Conservation (phyloP, 37 sponge, comb jelly and placozoan genomes). For the Aphrocallistes beatrix region DNA sequence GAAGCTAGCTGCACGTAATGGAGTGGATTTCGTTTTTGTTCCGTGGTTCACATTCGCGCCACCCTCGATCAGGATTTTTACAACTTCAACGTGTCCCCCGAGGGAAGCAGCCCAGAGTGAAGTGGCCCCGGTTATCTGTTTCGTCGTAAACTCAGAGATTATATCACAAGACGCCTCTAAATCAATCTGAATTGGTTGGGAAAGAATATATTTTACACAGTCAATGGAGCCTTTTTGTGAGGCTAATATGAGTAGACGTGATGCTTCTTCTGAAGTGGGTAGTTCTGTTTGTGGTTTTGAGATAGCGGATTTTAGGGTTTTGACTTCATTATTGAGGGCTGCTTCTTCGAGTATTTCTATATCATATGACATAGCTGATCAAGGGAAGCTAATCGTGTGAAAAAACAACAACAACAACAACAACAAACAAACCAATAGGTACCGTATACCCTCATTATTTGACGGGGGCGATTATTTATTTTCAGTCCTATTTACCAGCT, state of each 20-base stretch:
- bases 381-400: not conserved
- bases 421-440: no score
- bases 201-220: not conserved
- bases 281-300: not conserved
- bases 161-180: slow-evolving; percentile 22
- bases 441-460: no score
- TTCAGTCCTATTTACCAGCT: no score
- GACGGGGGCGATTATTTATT: no score
- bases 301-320: not conserved
- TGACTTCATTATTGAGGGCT: not conserved
- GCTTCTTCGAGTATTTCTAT: not conserved
- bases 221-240: not conserved
- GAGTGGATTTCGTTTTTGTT: slow-evolving; percentile 70
- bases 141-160: slow-evolving; percentile 52
- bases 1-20: slow-evolving; percentile 70
- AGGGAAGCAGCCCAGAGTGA: slow-evolving; percentile 78
- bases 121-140: slow-evolving; percentile 73
- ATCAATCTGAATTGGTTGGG: not conserved
- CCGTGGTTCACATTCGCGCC: slow-evolving; percentile 62
- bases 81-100: slow-evolving; percentile 57
- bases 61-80: slow-evolving; percentile 41
- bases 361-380: not conserved
- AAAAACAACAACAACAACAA: no score
- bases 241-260: not conserved
- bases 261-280: not conserved